Base-by-base conservation (phyloP, 2,888 invertebrate species). In the Melanostoma mellinum region DNA sequence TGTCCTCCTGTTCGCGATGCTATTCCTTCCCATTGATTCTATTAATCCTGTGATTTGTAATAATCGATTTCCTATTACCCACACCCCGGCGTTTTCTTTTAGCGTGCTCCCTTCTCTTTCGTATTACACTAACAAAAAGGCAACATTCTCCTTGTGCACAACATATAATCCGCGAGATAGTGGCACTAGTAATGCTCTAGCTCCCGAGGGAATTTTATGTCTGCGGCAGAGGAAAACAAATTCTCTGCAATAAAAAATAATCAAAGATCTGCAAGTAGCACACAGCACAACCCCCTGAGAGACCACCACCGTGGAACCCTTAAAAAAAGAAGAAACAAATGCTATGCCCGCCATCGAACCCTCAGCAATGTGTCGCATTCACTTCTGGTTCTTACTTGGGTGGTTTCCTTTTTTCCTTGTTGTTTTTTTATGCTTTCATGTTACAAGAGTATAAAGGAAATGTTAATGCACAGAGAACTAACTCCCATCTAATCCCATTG, bases 1-100 rank as follows among this genome's bases (percentile, higher is more conserved):
- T 77, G 81, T 67, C 60, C 79, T 74, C 63, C 46, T 53, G 9
- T 60, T 65, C 35, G 38, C 73, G 71, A 56, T 68, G 36, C 75
- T 53, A 80, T 73, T 77, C 77, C 77, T 52, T 69, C 52, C 44
- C 67, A 81, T 81, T 81, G 81, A 77, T 63, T 73, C 81, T 56
- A 63, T 77, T 82, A 82, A 82, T 82, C 81, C 77, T 56, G 81
- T 82, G 81, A 82, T 82, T 82, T 82, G 81, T 77, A 82, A 82
- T 77, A 82, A 82, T 82, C 81, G 81, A 82, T 82, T 82, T 82
- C 72, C 77, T 68, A 82, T 82, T 77, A 82, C 77, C 68, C 52
- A n/a, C 10, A 38, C 77, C 42, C 67, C 40, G 40, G 48, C 20
- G 3, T 71, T 4, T 8, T 30, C 58, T 40, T 48, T 38, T 20